These are phyloP conservation scores for Chelmon rostratus DNA, from an alignment of 2,797 vertebrate species.

Conservation along the genomic window DNA sequence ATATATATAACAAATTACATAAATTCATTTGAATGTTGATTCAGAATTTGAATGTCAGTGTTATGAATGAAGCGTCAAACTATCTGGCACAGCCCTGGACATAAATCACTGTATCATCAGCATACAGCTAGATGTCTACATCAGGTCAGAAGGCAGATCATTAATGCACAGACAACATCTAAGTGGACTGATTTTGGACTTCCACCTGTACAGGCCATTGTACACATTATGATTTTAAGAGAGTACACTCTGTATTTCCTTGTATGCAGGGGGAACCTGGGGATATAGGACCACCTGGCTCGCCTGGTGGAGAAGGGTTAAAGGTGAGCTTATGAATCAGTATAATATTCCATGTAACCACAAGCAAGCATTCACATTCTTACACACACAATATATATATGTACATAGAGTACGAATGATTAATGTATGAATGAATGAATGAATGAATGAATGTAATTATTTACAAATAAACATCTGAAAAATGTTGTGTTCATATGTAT, in stretches of 20 bases:
- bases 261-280: slow-evolving; percentile 84
- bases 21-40: no score
- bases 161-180: neutral
- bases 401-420: no score
- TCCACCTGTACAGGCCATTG: neutral
- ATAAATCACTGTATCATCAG: neutral
- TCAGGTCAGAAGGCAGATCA: neutral
- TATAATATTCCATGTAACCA: neutral
- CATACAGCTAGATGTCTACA: neutral
- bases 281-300: slow-evolving; percentile 78
- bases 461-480: no score
- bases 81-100: no score
- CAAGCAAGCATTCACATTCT: no score
- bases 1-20: no score
- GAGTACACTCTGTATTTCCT: slow-evolving; percentile 10
- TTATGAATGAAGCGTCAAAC: no score
- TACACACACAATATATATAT: no score
- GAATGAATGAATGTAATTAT: no score
- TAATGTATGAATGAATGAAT: no score
- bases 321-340: slow-evolving; percentile 78
- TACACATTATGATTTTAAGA: neutral
- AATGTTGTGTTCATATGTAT: no score
- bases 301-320: slow-evolving; percentile 81
- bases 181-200: neutral
- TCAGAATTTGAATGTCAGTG: no score